Evolutionary conservation across 2,888 invertebrate species (phyloP), one percentile per base, ranked within the genome.

Genomic region (Brenthis hecate): DNA sequence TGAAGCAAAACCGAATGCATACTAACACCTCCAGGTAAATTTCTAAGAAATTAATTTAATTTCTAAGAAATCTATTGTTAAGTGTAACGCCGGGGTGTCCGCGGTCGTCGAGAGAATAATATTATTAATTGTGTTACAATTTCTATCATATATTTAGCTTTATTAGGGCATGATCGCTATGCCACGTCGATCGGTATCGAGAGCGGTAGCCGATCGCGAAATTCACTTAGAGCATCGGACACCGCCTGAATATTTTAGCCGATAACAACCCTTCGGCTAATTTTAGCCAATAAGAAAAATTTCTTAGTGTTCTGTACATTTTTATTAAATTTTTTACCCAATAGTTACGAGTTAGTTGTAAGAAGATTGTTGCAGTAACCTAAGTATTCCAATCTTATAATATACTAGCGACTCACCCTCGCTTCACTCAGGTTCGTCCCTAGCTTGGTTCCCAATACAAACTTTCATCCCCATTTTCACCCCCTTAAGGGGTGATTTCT

Each of bases 161-260:
- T 72, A 68, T 66, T 68, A 72, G 56, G 48, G 13, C 16, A 56
- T 71, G 74, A 74, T 74, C 73, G 72, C 72, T 74, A 72, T 69
- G 68, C 61, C 53, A 76, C 73, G 78, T 76, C 72, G 78, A 78
- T 76, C 77, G 68, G 76, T 77, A 77, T 80, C 77, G 79, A 79
- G 80, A 81, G 80, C 78, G 77, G 81, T 80, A 83, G 86, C 77
- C 87, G 90, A 90, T 91, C 86, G 86, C 78, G 76, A 88, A 92
- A 92, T 92, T 92, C 92, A 92, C 92, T 92, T 92, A 92, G 84
- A 87, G 85, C 78, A 83, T 83, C 85, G 87, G 83, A 92, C 92
- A 91, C 85, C 80, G 75, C 71, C 78, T 80, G 92, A 91, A 92
- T 92, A 92, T 89, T 89, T 91, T 91, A 91, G 85, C 88, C 89